Base-by-base conservation (phyloP, 2,888 invertebrate genomes). In the Schizotus pectinicornis region DNA sequence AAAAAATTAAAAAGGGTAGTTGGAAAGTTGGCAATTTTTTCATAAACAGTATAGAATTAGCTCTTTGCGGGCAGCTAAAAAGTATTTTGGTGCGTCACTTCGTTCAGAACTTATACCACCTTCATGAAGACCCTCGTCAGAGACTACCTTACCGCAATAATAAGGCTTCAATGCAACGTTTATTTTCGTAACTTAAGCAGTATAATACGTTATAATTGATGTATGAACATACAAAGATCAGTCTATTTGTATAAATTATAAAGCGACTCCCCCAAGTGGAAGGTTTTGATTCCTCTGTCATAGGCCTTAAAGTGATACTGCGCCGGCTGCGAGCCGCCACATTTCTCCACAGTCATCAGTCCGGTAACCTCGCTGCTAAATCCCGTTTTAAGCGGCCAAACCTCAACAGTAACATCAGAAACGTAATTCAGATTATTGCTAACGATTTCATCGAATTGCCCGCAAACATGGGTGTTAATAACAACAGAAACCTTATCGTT, bases 331-430 rank as follows among this genome's bases (percentile, higher is more conserved):
- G 78, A 58, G 81, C 84, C 62, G 85, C 70, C 70, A 81, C 82
- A 31, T 75, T 71, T 81, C 60, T 81, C 80, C 38, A 92, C 79
- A 56, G 81, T 85, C 61, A 89, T 73, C 67, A 84, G 82, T 7
- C 92, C 92, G 22, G 90, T 88, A 1, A 90, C 87, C 78, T 91
- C 90, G 8, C 82, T 82, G 71, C 90, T 90, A 67, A 84, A 82
- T 1, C 92, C 92, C 13, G 91, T 89, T 67, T 84, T 84, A n/a
- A 92, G 77, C 35, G 86, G 85, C 50, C 86, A 83, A 6, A 90
- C 84, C 61, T 84, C 85, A 12, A 90, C 79, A 41, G 85, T 79
- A 6, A 88, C 81, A 67, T 89, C 82, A 2, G 89, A 84, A 70
- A 85, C 81, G 74, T 90, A 86, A 61, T 83, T 83, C 42, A 92